Conservation (phyloP, 2,797 vertebrate species). For the Orientallactaga sibirica region DNA sequence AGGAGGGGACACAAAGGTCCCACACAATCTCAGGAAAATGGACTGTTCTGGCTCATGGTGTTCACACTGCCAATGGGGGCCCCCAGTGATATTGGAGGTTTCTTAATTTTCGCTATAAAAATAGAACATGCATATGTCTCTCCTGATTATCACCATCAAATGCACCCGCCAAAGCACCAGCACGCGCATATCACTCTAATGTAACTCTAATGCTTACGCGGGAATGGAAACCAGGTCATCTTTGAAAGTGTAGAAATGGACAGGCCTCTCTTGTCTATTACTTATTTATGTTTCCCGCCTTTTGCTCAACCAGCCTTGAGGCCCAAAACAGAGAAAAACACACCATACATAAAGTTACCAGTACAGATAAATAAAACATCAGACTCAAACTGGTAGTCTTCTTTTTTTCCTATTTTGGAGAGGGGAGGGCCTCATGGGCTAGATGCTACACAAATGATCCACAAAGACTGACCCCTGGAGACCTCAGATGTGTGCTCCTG, state of each 20-base stretch:
- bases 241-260: slow-evolving; percentile 75
- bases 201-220: slow-evolving; percentile 15
- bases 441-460: background rate
- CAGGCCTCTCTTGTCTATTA: slow-evolving; percentile 65
- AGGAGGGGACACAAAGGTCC: slow-evolving; percentile 66
- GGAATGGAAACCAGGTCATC: slow-evolving; percentile 79
- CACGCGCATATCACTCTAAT: slow-evolving; percentile 27
- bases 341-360: slow-evolving; percentile 70
- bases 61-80: slow-evolving; percentile 1
- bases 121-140: slow-evolving; percentile 63
- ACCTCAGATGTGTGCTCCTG: background rate
- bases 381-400: slow-evolving; percentile 64
- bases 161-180: slow-evolving; percentile 24
- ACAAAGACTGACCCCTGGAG: slow-evolving; percentile 7
- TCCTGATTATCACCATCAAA: slow-evolving; percentile 69
- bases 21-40: slow-evolving; percentile 52
- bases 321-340: slow-evolving; percentile 77
- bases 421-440: background rate
- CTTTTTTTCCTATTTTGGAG: slow-evolving; percentile 31
- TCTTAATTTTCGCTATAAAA: slow-evolving; percentile 75
- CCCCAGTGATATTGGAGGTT: slow-evolving; percentile 38
- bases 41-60: background rate
- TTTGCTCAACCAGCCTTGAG: slow-evolving; percentile 78
- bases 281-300: slow-evolving; percentile 79
- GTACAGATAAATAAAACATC: slow-evolving; percentile 79